Evolutionary conservation across 2,113 vertebrate genomes (phyloP), one percentile per base, ranked within the genome.

Genomic region (Sebastes schlegelii): DNA sequence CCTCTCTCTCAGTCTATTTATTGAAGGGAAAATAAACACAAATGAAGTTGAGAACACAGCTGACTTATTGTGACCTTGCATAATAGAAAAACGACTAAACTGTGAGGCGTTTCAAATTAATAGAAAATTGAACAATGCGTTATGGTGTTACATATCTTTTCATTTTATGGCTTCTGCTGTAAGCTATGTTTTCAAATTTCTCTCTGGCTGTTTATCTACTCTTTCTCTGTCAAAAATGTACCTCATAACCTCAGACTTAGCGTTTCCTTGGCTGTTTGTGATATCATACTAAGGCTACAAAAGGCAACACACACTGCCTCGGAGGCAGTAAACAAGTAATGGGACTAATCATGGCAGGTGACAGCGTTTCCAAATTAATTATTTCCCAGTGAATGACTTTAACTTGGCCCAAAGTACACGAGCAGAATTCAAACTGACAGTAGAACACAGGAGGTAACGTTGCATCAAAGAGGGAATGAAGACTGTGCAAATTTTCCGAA

Each of bases 301-400:
- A 84, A 77, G 63, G 45, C 23, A 60, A 12, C 48, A 64, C 16
- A 52, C 72, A 61, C 11, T 79, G 58, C 68, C 74, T 77, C 23
- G 0, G 61, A 89, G 81, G 69, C 74, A 89, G 80, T 61, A 74
- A 86, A 88, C 79, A 87, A 79, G 65, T 86, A 90, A 92, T 87
- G 78, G 82, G 54, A 51, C 81, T 89, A 86, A 92, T 93, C 87
- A 79, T 83, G 11, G 80, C 81, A 80, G 77, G 83, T 86, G 87
- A 91, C 75, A 63, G 75, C 57, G 40, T 74, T 74, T 73, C 67
- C 58, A 76, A 92, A 92, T 92, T 16, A 90, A 92, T 93, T 86
- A n/a, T 85, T 88, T 87, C 85, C 80, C 55, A 23, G 74, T 79
- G 73, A 93, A 91, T 84, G 84, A 77, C 81, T 92, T 90, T 43